Evolutionary conservation across 2,113 vertebrate genomes (phyloP).

Genomic region (Fregetta grallaria): DNA sequence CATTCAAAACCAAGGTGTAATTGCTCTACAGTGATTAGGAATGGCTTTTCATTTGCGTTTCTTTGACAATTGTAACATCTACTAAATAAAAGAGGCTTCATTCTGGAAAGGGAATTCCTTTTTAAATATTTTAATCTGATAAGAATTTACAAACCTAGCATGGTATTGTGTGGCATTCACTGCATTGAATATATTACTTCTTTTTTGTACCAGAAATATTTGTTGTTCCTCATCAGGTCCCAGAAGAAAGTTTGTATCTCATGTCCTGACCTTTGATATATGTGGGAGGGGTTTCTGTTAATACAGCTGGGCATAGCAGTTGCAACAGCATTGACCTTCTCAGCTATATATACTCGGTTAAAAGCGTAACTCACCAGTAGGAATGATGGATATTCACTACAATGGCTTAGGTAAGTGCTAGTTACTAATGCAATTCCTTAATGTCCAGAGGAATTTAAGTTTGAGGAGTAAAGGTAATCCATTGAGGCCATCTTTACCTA

Average conservation of each 20-base stretch:
- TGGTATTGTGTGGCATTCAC: neutral
- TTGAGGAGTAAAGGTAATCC: neutral
- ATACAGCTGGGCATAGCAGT: neutral
- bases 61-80: neutral
- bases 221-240: neutral
- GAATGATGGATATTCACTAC: neutral
- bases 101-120: neutral
- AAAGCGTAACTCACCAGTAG: neutral
- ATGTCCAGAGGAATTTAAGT: neutral
- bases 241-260: neutral
- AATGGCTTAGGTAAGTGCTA: neutral
- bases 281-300: neutral
- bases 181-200: neutral
- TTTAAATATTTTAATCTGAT: neutral
- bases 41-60: neutral
- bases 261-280: neutral
- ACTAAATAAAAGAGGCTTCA: neutral
- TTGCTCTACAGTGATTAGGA: slow-evolving; percentile 3
- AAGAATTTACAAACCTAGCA: neutral
- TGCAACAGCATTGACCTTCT: neutral
- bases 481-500: neutral
- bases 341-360: neutral
- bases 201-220: neutral
- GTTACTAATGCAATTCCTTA: neutral
- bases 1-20: slow-evolving; percentile 12